Base-by-base conservation (phyloP, 2,113 vertebrate genomes). In the Phyllopteryx taeniolatus region DNA sequence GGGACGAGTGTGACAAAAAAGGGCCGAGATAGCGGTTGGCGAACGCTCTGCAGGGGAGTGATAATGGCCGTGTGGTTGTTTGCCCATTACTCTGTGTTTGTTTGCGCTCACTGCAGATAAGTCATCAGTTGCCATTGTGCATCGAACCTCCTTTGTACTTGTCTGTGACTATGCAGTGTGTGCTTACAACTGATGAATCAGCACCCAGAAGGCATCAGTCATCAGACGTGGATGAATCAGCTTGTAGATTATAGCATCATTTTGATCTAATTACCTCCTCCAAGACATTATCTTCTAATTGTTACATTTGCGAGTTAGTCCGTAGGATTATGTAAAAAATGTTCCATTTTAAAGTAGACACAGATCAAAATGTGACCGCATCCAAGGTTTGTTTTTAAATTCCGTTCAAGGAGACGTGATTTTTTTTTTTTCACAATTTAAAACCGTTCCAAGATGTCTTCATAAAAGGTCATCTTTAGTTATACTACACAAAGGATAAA, bases 51-150 rank as follows among this genome's bases (percentile, higher is more conserved):
- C 62, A 35, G 76, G 67, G 15, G 67, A 71, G 72, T 31, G 84
- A 87, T 86, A 86, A 81, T 75, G 74, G 73, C 44, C 11, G 3
- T 33, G 68, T 71, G 75, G 71, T 79, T 86, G 79, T 80, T 85
- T 82, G 76, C 68, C 33, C 76, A 89, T 85, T 83, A 80, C 62
- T 65, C 72, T 27, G 54, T 64, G 62, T 73, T 82, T 80, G 83
- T 78, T 85, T 77, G 71, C 64, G 68, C 67, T 31, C 83, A 76
- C 71, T 35, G 76, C 69, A 77, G 71, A 86, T 84, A 75, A 81
- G 70, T 78, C 43, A 80, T 62, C 65, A 20, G 9, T 7, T 11
- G 59, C 76, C 65, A 17, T 66, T 5, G 66, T n/a, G 65, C 62
- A 27, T 10, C n/a, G 22, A 73, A 62, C 13, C 22, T 53, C 22